Evolutionary conservation across 2,797 vertebrate genomes (phyloP), one percentile per base, ranked within the genome.

Genomic region (Manis pentadactyla): DNA sequence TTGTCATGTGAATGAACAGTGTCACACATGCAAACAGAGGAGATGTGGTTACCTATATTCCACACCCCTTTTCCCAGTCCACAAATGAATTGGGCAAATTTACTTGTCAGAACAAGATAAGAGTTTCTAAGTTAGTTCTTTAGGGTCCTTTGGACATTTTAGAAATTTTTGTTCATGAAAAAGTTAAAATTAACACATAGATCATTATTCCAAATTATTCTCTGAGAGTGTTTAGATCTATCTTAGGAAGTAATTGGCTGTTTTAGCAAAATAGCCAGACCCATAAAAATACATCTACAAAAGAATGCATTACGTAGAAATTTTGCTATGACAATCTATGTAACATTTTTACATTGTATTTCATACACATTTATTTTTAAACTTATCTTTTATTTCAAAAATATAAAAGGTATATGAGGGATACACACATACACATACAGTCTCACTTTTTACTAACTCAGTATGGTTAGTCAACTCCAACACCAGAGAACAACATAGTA

Each of bases 191-290:
- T 51, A 77, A 89, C 39, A 89, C 37, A 81, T 19, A 95, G 37
- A 71, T 96, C 34, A 91, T 84, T 95, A 92, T 90, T 93, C 25
- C 57, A 93, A 96, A 90, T 92, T 85, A 93, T 83, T 96, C 49
- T 86, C 29, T 51, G 63, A 86, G 81, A 88, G 3, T 55, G 31
- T 79, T 85, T 94, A 84, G 17, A 73, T 82, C 42, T 87, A 68
- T 90, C 34, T 95, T 92, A 96, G 87, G 75, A 96, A 77, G 17
- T 53, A 94, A 75, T 71, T 66, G 51, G 82, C 42, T 59, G 63
- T 73, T 96, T 91, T 59, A 93, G 64, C 4, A 95, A 89, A 95
- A 79, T 64, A 95, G 39, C 23, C 55, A 94, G 34, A 71, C 14
- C 11, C 27, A 61, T 82, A 93, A 87, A 96, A 91, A 82, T 42